These are phyloP conservation scores for Heliconius charithonia DNA, from an alignment of 2,888 invertebrate genomes.

Conservation along the genomic window DNA sequence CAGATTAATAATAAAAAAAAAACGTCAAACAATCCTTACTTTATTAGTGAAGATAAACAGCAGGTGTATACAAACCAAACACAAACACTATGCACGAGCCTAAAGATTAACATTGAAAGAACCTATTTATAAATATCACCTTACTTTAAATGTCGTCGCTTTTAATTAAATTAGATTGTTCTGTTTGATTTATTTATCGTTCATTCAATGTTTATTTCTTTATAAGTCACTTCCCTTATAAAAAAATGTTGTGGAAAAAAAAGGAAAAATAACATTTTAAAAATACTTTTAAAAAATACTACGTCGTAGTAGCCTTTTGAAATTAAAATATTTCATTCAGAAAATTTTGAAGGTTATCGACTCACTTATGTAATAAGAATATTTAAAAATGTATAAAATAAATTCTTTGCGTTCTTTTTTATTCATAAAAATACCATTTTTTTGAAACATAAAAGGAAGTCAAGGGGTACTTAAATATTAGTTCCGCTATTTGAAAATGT, in stretches of 20 bases:
- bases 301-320: neutral
- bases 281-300: neutral
- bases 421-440: neutral
- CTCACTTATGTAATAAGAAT: neutral
- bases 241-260: neutral
- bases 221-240: slow-evolving; percentile 1
- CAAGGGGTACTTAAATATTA: too few species aligned
- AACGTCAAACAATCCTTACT: neutral
- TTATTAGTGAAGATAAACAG: slow-evolving; percentile 15
- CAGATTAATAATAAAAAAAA: slow-evolving; percentile 9
- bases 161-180: slow-evolving; percentile 22
- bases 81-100: slow-evolving; percentile 20
- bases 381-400: neutral
- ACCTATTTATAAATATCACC: slow-evolving; percentile 23
- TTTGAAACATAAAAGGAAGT: neutral
- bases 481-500: too few species aligned
- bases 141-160: slow-evolving; percentile 18
- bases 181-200: slow-evolving; percentile 20
- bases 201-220: slow-evolving; percentile 2
- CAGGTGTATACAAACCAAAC: slow-evolving; percentile 22
- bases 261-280: neutral
- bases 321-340: neutral
- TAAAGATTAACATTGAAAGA: slow-evolving; percentile 21
- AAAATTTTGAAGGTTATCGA: neutral
- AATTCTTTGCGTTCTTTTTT: neutral